Conservation (phyloP, 2,113 vertebrate species). For the Oryzias curvinotus region DNA sequence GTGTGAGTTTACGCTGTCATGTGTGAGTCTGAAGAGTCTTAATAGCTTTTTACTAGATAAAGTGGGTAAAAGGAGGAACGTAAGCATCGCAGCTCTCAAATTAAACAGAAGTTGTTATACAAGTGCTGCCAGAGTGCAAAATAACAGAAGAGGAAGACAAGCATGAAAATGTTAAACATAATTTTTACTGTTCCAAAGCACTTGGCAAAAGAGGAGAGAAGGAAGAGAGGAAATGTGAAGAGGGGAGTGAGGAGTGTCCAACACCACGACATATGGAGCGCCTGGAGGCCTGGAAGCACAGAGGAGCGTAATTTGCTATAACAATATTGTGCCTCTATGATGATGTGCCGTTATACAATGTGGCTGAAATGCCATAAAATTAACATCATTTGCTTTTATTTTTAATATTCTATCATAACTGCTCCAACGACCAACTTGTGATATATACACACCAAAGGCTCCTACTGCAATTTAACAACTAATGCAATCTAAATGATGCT, state of each 20-base stretch:
- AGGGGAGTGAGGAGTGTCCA: conserved; percentile 39
- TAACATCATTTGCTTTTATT: no score
- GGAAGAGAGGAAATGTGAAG: conserved; percentile 35
- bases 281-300: conserved; percentile 42
- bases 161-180: conserved; percentile 14
- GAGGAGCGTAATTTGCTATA: conserved; percentile 46
- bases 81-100: not conserved
- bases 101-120: conserved; percentile 7
- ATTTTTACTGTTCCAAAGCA: conserved; percentile 29
- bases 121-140: conserved; percentile 5
- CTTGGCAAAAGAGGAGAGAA: conserved; percentile 49
- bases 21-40: no score
- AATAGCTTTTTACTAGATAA: not conserved
- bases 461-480: no score
- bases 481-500: no score
- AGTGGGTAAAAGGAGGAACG: not conserved
- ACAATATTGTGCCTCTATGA: conserved; percentile 47
- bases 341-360: conserved; percentile 30
- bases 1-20: no score
- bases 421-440: no score
- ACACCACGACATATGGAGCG: conserved; percentile 56
- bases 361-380: conserved; percentile 26
- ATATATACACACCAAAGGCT: no score
- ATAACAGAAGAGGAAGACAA: conserved; percentile 5
- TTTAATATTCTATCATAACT: no score